These are phyloP conservation scores for Platichthys stellatus DNA, from an alignment of 2,113 vertebrate genomes.

Conservation along the genomic window DNA sequence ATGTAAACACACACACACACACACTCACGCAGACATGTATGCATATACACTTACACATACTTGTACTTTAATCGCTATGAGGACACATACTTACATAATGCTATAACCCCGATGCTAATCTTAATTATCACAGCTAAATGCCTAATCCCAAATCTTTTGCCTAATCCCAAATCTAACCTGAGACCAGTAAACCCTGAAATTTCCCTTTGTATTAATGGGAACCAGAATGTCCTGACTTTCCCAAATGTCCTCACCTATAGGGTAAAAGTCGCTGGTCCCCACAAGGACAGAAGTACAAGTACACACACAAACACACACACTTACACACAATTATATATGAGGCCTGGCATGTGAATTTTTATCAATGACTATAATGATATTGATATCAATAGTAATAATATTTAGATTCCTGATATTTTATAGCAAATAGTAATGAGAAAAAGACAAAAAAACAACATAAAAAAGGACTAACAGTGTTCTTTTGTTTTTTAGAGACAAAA, in stretches of 20 bases:
- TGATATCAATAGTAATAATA: constrained; percentile 88
- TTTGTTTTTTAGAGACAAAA: constrained; percentile 87
- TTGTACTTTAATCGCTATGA: constrained; percentile 1
- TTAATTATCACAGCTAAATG: neutral
- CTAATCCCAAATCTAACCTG: neutral
- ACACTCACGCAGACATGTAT: constrained; percentile 44
- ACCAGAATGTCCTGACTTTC: neutral
- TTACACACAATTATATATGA: constrained; percentile 81
- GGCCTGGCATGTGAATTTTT: constrained; percentile 90
- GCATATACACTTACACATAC: constrained; percentile 56
- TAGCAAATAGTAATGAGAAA: constrained; percentile 84
- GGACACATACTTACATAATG: neutral
- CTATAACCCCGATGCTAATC: neutral
- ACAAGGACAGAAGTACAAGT: constrained; percentile 1
- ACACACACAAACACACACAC: constrained; percentile 31
- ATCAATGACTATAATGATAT: constrained; percentile 86
- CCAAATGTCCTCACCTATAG: neutral
- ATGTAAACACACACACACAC: constrained; percentile 46
- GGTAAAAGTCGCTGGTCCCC: neutral
- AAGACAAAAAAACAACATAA: constrained; percentile 74
- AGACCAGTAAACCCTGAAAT: neutral
- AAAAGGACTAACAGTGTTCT: constrained; percentile 85
- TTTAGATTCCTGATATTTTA: constrained; percentile 89
- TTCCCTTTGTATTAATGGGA: neutral
- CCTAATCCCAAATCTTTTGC: neutral